Evolutionary conservation across 2,888 invertebrate genomes (phyloP).

Genomic region (Thera britannica): DNA sequence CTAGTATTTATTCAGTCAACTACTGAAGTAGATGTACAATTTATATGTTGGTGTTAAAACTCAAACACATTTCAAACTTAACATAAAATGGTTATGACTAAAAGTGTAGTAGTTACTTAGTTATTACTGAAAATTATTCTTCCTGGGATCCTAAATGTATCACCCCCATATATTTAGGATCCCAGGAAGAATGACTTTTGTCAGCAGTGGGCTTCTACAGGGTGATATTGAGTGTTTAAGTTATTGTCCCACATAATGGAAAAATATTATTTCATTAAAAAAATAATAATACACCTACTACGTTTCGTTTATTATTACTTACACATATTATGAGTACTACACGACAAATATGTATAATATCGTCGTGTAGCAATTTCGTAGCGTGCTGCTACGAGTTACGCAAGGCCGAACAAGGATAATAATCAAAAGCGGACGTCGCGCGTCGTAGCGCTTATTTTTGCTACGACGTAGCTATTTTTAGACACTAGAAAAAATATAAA

Average conservation of each 20-base stretch:
- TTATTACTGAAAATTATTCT: no score
- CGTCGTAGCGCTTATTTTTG: slow-evolving; percentile 11
- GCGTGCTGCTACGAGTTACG: slow-evolving; percentile 42
- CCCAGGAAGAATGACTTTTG: no score
- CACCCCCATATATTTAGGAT: no score
- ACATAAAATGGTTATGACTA: no score
- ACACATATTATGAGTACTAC: slow-evolving; percentile 7
- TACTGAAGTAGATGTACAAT: no score
- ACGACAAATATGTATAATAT: slow-evolving; percentile 14
- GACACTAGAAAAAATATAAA: neutral
- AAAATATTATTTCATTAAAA: neutral
- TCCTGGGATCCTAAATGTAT: no score
- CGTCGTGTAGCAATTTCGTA: slow-evolving; percentile 34
- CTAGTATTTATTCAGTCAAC: no score
- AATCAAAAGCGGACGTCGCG: slow-evolving; percentile 18
- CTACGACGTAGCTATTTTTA: slow-evolving; percentile 19
- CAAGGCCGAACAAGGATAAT: slow-evolving; percentile 18
- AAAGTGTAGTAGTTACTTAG: no score
- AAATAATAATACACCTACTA: neutral
- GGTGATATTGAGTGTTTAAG: no score
- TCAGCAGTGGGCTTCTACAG: no score
- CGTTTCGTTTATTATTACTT: slow-evolving; percentile 15
- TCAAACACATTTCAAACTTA: no score
- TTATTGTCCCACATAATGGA: neutral
- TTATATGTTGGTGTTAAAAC: no score